These are phyloP conservation scores for Pelecanus crispus DNA, from an alignment of 2,113 vertebrate species.

Conservation along the genomic window DNA sequence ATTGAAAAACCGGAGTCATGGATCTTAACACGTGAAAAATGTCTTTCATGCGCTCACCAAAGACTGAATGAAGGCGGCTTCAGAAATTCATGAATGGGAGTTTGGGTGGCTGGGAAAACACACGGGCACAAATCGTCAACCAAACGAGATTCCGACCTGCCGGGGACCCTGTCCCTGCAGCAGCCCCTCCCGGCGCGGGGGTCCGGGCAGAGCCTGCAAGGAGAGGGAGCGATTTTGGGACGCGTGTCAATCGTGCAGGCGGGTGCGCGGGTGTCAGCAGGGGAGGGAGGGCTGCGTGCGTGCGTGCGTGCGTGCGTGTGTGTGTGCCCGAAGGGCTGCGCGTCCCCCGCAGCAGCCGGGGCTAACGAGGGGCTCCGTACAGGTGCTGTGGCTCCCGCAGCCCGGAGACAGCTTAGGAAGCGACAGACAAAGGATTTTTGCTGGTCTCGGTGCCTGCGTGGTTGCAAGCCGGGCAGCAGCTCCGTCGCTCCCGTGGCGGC, in stretches of 20 bases:
- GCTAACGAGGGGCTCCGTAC: background rate
- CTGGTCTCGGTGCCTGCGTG: background rate
- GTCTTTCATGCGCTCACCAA: background rate
- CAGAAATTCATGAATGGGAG: constrained; percentile 60
- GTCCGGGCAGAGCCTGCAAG: background rate
- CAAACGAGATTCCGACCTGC: background rate
- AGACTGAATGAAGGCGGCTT: constrained; percentile 23
- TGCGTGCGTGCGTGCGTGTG: too few species aligned
- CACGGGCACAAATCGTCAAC: background rate
- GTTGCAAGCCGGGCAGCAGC: background rate
- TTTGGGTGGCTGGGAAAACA: background rate
- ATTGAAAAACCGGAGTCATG: constrained; percentile 5
- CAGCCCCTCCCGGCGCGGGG: background rate
- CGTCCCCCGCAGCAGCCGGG: background rate
- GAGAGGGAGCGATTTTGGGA: background rate
- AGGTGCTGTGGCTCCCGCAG: background rate
- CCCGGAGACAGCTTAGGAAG: background rate
- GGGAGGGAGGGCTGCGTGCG: background rate
- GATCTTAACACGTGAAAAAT: constrained; percentile 46
- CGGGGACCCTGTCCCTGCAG: background rate
- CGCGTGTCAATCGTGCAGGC: background rate
- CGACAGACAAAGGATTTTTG: background rate
- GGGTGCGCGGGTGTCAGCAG: background rate
- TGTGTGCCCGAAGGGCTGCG: background rate
- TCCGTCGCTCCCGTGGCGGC: background rate